Percentiles rank a stretch among this genome's conserved stretches.
These are phyloP conservation scores for Pinna nobilis DNA, from an alignment of 1,140 invertebrate species.

Conservation along the genomic window DNA sequence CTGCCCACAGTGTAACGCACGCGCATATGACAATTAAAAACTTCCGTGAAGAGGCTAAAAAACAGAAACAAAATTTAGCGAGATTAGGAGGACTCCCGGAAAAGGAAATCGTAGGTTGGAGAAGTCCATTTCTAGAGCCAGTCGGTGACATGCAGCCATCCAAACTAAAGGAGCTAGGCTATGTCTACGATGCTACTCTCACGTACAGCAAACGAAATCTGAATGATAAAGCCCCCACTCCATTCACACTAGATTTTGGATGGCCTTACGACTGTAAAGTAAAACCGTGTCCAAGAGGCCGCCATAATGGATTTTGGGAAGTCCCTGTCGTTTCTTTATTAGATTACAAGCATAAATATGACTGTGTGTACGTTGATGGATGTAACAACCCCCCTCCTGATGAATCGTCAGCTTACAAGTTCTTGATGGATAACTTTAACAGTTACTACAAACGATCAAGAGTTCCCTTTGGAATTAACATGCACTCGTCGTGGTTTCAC, in stretches of 20 bases:
- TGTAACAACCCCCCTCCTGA: constrained; percentile 57
- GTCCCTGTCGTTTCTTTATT: constrained; percentile 60
- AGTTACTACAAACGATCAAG: constrained; percentile 56
- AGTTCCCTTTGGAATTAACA: constrained; percentile 65
- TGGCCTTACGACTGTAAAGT: constrained; percentile 58
- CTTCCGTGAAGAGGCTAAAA: constrained; percentile 48
- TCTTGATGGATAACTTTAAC: constrained; percentile 63
- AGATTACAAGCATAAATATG: constrained; percentile 55
- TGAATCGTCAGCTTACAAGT: constrained; percentile 53
- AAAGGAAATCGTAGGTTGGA: constrained; percentile 56
- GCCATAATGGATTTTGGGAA: constrained; percentile 59
- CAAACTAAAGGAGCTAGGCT: constrained; percentile 52
- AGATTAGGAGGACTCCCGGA: constrained; percentile 50
- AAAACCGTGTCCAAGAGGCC: constrained; percentile 53
- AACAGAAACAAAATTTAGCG: constrained; percentile 51
- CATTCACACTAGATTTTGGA: constrained; percentile 60
- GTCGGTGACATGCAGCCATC: constrained; percentile 55
- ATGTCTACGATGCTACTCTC: constrained; percentile 56
- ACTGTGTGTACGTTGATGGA: constrained; percentile 64
- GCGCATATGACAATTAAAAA: constrained; percentile 50
- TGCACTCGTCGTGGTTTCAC: constrained; percentile 65
- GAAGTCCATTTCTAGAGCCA: constrained; percentile 59
- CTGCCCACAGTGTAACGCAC: constrained; percentile 85
- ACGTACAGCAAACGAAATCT: constrained; percentile 53
- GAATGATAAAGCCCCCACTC: constrained; percentile 49